Evolutionary conservation across 2,113 vertebrate genomes (phyloP).

Genomic region (Ptyas mucosa): DNA sequence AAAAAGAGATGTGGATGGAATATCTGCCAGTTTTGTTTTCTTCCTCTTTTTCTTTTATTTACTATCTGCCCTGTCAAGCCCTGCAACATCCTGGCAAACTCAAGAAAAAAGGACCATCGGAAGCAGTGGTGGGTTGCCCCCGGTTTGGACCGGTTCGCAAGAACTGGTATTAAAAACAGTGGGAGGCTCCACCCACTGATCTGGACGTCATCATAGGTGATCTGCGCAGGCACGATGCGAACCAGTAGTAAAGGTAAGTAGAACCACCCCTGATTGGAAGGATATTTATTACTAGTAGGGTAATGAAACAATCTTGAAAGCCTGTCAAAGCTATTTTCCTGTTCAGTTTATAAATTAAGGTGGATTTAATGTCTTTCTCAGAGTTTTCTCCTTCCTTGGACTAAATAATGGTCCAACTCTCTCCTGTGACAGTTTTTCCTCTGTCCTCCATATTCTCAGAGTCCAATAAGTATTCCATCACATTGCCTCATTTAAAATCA

Average conservation of each 20-base stretch:
- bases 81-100: not conserved
- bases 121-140: not conserved
- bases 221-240: too few relatives aligned
- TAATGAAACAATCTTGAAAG: not conserved
- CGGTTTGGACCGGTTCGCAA: too few relatives aligned
- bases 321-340: not conserved
- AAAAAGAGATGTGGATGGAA: not conserved
- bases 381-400: not conserved
- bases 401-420: not conserved
- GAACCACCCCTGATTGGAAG: not conserved
- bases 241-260: too few relatives aligned
- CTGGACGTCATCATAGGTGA: too few relatives aligned
- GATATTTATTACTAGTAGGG: not conserved
- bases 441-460: not conserved
- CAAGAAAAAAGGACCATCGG: not conserved
- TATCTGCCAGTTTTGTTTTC: not conserved
- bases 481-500: not conserved
- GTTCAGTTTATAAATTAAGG: not conserved
- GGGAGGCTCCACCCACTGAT: too few relatives aligned
- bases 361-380: not conserved
- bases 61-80: not conserved
- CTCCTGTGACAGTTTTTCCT: not conserved
- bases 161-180: too few relatives aligned
- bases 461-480: not conserved
- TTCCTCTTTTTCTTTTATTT: not conserved